Conservation (phyloP, 2,888 invertebrate genomes). For the Automeris io region DNA sequence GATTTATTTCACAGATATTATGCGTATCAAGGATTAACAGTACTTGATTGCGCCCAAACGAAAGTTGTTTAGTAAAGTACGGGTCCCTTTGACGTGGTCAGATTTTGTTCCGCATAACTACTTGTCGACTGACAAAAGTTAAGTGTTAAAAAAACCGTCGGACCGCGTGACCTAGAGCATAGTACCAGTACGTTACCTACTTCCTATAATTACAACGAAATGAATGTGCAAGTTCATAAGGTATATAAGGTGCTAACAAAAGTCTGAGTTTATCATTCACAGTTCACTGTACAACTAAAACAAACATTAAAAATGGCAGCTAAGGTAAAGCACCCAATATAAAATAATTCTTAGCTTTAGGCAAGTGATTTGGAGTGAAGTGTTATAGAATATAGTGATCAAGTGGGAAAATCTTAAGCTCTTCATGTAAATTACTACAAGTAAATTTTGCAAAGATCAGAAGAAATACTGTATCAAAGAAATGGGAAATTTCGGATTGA, state of each 20-base stretch:
- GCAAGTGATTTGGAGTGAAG: too few relatives aligned
- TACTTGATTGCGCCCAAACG: background rate
- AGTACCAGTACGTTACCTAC: constrained; percentile 55
- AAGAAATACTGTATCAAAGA: too few relatives aligned
- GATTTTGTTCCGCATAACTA: constrained; percentile 52
- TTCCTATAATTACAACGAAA: constrained; percentile 63
- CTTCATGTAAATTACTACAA: too few relatives aligned
- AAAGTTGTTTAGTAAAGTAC: constrained; percentile 1
- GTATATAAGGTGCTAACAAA: constrained; percentile 45
- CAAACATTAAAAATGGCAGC: constrained; percentile 68
- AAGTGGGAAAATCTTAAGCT: too few relatives aligned
- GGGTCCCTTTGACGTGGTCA: background rate
- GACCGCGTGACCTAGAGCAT: constrained; percentile 53
- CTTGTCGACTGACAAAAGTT: constrained; percentile 48
- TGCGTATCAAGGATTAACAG: background rate
- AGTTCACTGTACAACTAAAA: constrained; percentile 60
- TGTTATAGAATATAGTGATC: too few relatives aligned
- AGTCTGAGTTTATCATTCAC: constrained; percentile 58
- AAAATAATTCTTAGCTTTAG: too few relatives aligned
- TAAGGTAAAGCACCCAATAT: constrained; percentile 66
- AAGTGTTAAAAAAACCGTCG: constrained; percentile 57
- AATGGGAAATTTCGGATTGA: too few relatives aligned
- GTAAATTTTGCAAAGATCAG: too few relatives aligned
- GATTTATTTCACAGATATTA: background rate
- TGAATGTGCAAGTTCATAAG: constrained; percentile 45